phyloP scores from a whole-genome alignment of 2,113 vertebrate genomes.

The Nicator chloris region DNA sequence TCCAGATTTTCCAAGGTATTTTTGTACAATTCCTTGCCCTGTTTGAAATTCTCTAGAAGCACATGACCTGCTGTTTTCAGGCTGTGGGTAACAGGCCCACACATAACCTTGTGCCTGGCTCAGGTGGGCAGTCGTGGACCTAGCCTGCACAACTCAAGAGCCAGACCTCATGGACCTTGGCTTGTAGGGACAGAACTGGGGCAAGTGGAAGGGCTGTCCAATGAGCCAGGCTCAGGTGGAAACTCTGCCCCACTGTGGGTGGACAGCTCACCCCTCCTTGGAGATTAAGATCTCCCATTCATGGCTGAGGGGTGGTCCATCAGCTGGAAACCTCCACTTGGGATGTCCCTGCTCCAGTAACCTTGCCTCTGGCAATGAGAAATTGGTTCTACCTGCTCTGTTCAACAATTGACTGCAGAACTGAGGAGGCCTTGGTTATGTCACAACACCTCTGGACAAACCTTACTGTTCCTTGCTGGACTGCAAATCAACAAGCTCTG shows the following conservation, averaged over 20 bases:
- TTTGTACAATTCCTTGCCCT: neutral
- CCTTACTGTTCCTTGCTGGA: neutral
- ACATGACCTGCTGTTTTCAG: neutral
- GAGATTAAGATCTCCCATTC: neutral
- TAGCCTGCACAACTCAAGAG: neutral
- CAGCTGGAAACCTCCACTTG: neutral
- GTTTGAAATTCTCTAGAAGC: neutral
- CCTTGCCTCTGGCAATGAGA: neutral
- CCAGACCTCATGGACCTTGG: neutral
- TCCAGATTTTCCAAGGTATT: neutral
- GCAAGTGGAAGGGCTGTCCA: neutral
- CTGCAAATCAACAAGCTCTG: neutral
- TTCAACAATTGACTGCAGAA: neutral
- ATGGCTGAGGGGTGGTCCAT: neutral
- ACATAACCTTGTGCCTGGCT: neutral
- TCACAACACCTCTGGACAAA: neutral
- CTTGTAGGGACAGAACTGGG: neutral
- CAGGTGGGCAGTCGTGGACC: neutral
- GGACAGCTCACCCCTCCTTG: neutral
- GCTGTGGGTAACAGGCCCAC: neutral
- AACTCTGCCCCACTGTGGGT: neutral
- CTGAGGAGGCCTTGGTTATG: neutral
- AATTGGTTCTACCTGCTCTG: neutral
- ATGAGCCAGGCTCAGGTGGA: neutral
- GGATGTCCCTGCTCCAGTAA: neutral